Evolutionary conservation across 2,888 invertebrate species (phyloP).

Genomic region (Crocallis elinguaria): DNA sequence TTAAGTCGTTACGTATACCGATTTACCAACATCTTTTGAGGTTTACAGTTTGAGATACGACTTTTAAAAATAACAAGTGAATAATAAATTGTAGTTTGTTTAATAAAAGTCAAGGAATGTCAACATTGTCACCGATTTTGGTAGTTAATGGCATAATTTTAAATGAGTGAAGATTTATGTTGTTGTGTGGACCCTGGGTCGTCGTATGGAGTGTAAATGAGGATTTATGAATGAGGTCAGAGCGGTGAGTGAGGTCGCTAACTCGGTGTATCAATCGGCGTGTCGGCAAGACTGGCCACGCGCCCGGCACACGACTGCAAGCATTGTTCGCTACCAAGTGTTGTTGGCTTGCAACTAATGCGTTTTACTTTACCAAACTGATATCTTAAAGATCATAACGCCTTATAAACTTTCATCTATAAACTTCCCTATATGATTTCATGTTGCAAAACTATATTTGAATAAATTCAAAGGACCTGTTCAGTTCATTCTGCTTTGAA

Average conservation of each 20-base stretch:
- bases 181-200: conserved; percentile 63
- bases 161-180: conserved; percentile 50
- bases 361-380: not conserved
- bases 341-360: too few species aligned
- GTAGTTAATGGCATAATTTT: conserved; percentile 33
- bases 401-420: not conserved
- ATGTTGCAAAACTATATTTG: conserved; percentile 26
- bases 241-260: conserved; percentile 68
- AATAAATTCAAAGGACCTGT: conserved; percentile 44
- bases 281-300: conserved; percentile 50
- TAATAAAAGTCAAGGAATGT: conserved; percentile 27
- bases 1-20: conserved; percentile 2
- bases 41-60: not conserved
- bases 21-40: not conserved
- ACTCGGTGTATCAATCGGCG: conserved; percentile 61
- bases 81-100: conserved; percentile 3
- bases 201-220: conserved; percentile 74
- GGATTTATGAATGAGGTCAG: conserved; percentile 82
- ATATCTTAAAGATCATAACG: not conserved
- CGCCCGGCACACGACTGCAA: conserved; percentile 63
- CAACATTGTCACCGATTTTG: conserved; percentile 27
- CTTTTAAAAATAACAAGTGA: not conserved
- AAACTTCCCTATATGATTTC: not conserved
- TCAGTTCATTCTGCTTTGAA: conserved; percentile 35
- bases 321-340: not conserved